phyloP scores from a whole-genome alignment of 2,113 vertebrate species.

The Meleagris gallopavo region DNA sequence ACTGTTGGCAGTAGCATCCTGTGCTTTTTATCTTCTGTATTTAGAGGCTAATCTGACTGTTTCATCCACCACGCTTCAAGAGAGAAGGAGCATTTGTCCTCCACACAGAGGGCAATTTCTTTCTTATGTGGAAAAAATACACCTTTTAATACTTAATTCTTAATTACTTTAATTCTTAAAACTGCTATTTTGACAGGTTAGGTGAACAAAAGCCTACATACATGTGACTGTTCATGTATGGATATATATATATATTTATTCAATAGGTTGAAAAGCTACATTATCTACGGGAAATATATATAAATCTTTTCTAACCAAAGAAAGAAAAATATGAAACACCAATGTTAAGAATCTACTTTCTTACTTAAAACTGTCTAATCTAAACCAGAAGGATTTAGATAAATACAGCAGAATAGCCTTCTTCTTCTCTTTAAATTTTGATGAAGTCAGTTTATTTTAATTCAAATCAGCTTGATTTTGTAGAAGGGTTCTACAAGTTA shows the following conservation, averaged over 20 bases:
- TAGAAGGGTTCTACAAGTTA: neutral
- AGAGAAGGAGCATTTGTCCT: neutral
- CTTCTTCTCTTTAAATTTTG: neutral
- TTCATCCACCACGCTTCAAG: neutral
- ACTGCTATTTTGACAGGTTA: fast-evolving
- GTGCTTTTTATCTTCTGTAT: neutral
- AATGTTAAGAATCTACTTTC: neutral
- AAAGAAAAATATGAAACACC: neutral
- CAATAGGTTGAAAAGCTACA: neutral
- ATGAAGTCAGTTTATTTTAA: neutral
- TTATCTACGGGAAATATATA: neutral
- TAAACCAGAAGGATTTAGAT: neutral
- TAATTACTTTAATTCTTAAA: neutral
- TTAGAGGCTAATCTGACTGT: neutral
- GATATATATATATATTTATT: neutral
- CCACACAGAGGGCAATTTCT: neutral
- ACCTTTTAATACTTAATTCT: neutral
- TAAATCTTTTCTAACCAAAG: neutral
- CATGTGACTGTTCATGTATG: neutral
- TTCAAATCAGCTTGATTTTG: neutral
- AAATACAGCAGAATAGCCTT: neutral
- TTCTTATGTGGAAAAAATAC: neutral
- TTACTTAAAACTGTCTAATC: neutral
- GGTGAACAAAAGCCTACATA: neutral
- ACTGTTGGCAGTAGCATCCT: neutral